Evolutionary conservation across 2,888 invertebrate genomes (phyloP).

Genomic region (Eupithecia abbreviata): DNA sequence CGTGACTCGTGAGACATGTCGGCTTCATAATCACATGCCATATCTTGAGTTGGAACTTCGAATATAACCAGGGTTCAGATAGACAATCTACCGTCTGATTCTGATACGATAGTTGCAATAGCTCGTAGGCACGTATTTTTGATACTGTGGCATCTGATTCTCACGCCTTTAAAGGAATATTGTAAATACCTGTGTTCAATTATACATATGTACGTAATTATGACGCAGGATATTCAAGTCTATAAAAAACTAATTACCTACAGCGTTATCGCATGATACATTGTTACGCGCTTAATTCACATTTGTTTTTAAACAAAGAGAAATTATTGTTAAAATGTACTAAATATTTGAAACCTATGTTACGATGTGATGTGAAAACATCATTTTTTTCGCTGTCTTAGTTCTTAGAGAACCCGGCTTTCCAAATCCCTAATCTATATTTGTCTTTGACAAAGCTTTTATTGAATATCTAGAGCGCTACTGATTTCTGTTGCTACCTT

Average conservation of each 20-base stretch:
- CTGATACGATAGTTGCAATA: not conserved
- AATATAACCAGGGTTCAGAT: not conserved
- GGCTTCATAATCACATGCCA: not conserved
- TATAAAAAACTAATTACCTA: not conserved
- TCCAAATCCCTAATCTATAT: not conserved
- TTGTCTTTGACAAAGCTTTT: not conserved
- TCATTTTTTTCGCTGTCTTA: not conserved
- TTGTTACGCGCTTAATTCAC: not conserved
- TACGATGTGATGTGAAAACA: not conserved
- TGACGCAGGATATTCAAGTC: not conserved
- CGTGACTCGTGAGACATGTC: constrained; percentile 7
- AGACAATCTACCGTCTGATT: not conserved
- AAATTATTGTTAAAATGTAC: not conserved
- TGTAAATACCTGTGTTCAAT: not conserved
- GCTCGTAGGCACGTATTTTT: not conserved
- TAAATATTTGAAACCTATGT: not conserved
- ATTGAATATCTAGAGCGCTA: not conserved
- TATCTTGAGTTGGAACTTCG: not conserved
- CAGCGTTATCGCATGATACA: not conserved
- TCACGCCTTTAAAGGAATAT: not conserved
- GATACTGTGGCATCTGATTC: not conserved
- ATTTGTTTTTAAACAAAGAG: not conserved
- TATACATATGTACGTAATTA: not conserved
- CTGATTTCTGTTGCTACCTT: constrained; percentile 3
- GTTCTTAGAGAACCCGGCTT: not conserved